These are phyloP conservation scores for Cynopterus brachyotis DNA, from an alignment of 2,113 vertebrate genomes.

Conservation along the genomic window DNA sequence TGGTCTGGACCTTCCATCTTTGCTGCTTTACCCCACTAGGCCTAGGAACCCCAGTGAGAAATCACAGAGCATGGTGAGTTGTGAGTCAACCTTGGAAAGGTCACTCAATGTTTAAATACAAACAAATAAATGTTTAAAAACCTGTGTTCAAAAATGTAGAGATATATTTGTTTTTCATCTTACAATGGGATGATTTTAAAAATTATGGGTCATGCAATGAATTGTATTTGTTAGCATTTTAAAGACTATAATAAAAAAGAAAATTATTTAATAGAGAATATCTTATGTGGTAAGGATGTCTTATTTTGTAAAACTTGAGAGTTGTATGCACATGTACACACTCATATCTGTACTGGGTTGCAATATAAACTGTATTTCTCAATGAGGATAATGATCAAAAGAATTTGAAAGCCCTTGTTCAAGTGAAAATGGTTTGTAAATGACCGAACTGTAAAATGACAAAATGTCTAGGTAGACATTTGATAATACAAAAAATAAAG, in stretches of 20 bases:
- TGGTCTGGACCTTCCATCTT: background rate
- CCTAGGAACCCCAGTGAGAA: background rate
- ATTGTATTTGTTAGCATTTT: background rate
- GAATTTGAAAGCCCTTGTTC: background rate
- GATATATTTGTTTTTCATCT: background rate
- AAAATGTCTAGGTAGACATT: background rate
- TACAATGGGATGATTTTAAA: background rate
- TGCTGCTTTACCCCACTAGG: background rate
- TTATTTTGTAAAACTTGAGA: background rate
- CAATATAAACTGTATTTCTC: background rate
- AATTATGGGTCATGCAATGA: background rate
- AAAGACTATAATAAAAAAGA: background rate
- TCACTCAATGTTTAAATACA: background rate
- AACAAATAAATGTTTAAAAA: background rate
- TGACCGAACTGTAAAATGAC: background rate
- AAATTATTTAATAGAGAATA: background rate
- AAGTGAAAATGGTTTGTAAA: background rate
- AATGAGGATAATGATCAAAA: background rate
- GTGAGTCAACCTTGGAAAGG: background rate
- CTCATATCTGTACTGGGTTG: background rate
- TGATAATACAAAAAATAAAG: background rate
- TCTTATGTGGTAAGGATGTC: background rate
- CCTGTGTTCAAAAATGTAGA: background rate
- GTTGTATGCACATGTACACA: fast-evolving
- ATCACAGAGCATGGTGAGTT: background rate